Evolutionary conservation across 2,888 invertebrate genomes (phyloP), one percentile per base, ranked within the genome.

Genomic region (Pyrochroa serraticornis): DNA sequence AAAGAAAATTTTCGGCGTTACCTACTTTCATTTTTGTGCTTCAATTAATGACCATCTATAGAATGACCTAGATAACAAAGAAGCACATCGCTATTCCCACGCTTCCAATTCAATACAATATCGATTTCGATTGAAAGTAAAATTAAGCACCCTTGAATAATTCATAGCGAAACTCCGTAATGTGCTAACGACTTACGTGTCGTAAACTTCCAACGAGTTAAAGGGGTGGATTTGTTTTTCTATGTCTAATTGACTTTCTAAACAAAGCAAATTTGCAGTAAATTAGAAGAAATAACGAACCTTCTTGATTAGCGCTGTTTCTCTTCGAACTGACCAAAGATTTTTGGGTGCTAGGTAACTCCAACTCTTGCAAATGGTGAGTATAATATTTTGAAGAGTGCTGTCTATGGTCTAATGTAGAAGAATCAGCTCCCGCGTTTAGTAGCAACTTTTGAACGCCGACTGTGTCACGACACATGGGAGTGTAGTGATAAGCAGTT

Each of bases 401-500:
- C 13, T 84, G 84, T 51, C 77, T 82, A 59, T 81, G 82, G 75
- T 90, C 89, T 55, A 83, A 77, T 31, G 82, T 75, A 57, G 84
- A 81, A 2, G 85, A 80, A 78, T 88, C 87, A 7, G 86, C 87
- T 35, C 89, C 88, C 13, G 84, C 84, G 46, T 81, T 81, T 45
- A 84, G 77, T 61, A 90, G 79, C 34, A 84, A 72, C 68, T 85
- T 84, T 81, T 88, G 89, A 62, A 86, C 82, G 3, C 80, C 77
- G 7, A 82, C 82, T 1, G 84, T 82, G 63, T 88, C 84, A 62
- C 80, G 81, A 68, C 86, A 82, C 55, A 84, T 84, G 0, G 85
- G 84, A 34, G 86, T 85, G 72, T 88, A 90, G 72, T 89, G 89
- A 54, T 88, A 81, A 1, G 89, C 83, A 1, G 87, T 88, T 63